A percentile compares a stretch with the other conserved stretches of the same genome.
Evolutionary conservation across 1,140 invertebrate genomes (phyloP).

Genomic region (Mycetomoellerius zeteki): DNA sequence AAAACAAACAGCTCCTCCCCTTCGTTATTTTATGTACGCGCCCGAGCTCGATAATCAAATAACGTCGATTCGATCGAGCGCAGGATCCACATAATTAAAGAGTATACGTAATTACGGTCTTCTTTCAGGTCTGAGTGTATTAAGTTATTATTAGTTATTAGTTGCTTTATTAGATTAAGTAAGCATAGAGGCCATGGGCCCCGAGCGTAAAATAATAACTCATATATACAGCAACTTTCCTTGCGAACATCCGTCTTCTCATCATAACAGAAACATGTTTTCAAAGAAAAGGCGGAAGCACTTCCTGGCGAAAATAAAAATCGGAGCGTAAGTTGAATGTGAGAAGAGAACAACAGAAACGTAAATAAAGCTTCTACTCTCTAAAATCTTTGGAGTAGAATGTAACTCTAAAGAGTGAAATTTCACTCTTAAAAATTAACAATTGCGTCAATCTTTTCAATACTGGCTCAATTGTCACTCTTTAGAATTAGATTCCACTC

Average conservation of each 20-base stretch:
- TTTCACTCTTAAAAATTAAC: too few relatives aligned
- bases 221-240: slow-evolving; percentile 4
- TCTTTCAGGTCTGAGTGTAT: slow-evolving; percentile 63
- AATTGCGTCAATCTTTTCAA: too few relatives aligned
- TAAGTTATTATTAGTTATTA: slow-evolving; percentile 78
- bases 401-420: too few relatives aligned
- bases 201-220: slow-evolving; percentile 34
- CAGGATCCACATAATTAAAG: slow-evolving; percentile 78
- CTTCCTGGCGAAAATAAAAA: too few relatives aligned
- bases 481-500: too few relatives aligned
- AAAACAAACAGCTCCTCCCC: slow-evolving; percentile 75
- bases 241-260: not conserved
- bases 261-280: not conserved
- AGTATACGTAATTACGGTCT: slow-evolving; percentile 75
- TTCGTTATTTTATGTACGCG: slow-evolving; percentile 68
- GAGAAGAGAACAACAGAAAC: too few relatives aligned
- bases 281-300: not conserved
- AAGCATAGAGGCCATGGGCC: slow-evolving; percentile 14
- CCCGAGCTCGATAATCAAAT: slow-evolving; percentile 77
- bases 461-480: too few relatives aligned
- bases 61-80: slow-evolving; percentile 76
- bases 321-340: too few relatives aligned
- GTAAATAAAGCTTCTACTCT: too few relatives aligned
- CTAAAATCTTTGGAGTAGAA: too few relatives aligned
- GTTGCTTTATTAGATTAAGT: slow-evolving; percentile 81